phyloP scores from a whole-genome alignment of 2,797 vertebrate genomes.

The Australoheros facetus region DNA sequence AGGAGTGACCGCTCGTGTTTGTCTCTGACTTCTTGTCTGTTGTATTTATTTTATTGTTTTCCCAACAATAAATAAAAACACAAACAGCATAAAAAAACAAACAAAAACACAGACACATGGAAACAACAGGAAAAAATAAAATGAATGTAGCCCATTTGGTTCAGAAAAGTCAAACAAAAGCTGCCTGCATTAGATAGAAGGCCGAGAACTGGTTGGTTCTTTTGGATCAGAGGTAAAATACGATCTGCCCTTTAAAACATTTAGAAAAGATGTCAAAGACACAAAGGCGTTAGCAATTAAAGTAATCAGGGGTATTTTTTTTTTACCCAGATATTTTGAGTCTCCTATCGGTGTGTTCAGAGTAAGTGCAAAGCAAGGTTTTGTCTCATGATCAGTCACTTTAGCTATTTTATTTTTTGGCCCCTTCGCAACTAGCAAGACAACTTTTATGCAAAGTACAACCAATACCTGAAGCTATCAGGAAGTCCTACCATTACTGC shows the following conservation, averaged over 20 bases:
- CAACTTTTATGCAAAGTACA: background rate
- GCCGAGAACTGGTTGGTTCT: background rate
- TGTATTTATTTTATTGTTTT: slow-evolving; percentile 3
- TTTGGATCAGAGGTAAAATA: background rate
- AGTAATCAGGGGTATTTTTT: background rate
- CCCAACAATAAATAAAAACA: background rate
- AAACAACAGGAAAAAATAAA: background rate
- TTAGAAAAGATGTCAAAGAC: background rate
- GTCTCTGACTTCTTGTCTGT: background rate
- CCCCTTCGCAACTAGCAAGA: background rate
- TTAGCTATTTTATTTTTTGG: background rate
- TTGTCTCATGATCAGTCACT: background rate
- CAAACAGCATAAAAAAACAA: background rate
- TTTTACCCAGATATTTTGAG: background rate
- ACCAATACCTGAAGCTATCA: no score
- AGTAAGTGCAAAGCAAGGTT: background rate
- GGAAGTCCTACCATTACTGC: no score
- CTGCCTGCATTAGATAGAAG: background rate
- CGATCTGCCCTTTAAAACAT: background rate
- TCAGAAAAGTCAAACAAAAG: background rate
- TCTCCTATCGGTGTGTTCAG: background rate
- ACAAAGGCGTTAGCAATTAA: background rate
- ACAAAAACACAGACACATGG: background rate
- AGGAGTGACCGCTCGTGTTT: background rate
- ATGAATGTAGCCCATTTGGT: background rate